Conservation (phyloP, 2,888 invertebrate genomes). For the Tyria jacobaeae region DNA sequence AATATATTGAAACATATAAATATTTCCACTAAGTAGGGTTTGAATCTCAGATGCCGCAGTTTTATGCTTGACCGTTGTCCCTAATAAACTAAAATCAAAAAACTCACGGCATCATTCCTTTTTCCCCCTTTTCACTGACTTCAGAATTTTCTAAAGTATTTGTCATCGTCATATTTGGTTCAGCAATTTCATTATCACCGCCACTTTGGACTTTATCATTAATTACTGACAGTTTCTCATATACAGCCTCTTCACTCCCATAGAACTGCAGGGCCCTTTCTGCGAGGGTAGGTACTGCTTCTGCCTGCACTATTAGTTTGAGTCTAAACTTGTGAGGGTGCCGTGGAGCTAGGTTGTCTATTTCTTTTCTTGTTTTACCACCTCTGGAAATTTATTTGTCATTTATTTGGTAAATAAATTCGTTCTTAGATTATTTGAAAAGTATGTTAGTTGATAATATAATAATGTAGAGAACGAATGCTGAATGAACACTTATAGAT, state of each 20-base stretch:
- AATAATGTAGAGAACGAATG: no score
- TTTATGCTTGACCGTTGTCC: no score
- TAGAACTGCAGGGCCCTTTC: constrained; percentile 59
- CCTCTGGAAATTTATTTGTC: constrained; percentile 73
- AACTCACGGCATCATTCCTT: no score
- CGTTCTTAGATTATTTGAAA: neutral
- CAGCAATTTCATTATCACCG: neutral
- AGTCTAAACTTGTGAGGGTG: constrained; percentile 82
- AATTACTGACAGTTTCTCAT: constrained; percentile 44
- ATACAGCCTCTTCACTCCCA: constrained; percentile 56
- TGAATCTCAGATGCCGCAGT: no score
- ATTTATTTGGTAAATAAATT: neutral
- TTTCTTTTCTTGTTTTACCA: constrained; percentile 69
- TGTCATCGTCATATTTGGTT: neutral
- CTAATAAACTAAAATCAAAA: no score
- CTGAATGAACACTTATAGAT: no score
- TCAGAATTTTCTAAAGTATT: neutral
- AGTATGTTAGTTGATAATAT: no score
- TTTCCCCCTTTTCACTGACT: neutral
- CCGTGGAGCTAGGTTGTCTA: constrained; percentile 79
- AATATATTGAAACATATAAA: neutral
- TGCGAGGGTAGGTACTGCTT: constrained; percentile 56
- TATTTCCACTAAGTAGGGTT: no score
- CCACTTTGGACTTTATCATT: constrained; percentile 3
- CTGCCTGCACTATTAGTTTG: constrained; percentile 64